These are phyloP conservation scores for Cremastobaeus sp. DNA, from an alignment of 2,888 invertebrate genomes.

Conservation along the genomic window DNA sequence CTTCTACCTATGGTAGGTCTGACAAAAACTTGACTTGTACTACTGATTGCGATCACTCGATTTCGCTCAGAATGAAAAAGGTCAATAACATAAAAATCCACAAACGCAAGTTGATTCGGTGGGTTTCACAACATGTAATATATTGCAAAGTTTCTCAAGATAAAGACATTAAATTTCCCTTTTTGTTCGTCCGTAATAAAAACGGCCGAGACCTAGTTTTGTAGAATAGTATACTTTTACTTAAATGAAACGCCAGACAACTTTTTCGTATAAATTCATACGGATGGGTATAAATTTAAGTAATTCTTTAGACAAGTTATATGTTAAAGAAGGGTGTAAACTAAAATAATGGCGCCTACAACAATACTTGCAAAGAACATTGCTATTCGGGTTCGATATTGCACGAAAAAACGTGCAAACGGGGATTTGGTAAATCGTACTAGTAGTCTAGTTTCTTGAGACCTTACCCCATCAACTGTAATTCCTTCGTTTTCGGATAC, in stretches of 20 bases:
- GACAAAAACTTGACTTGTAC: background rate
- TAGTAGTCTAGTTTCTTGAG: no score
- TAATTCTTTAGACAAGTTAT: no score
- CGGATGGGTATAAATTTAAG: no score
- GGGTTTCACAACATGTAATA: no score
- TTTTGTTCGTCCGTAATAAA: slow-evolving; percentile 15
- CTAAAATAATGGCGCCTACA: slow-evolving; percentile 58
- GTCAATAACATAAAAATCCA: no score
- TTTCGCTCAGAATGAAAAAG: no score
- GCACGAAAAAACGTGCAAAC: slow-evolving; percentile 49
- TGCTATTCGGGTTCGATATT: slow-evolving; percentile 62
- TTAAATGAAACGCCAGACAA: background rate
- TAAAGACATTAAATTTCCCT: slow-evolving; percentile 37
- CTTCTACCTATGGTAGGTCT: no score
- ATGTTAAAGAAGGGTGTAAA: slow-evolving; percentile 62
- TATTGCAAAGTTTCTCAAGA: slow-evolving; percentile 10
- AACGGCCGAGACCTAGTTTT: slow-evolving; percentile 46
- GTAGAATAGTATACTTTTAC: slow-evolving; percentile 9
- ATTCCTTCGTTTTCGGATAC: slow-evolving; percentile 4
- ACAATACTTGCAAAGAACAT: slow-evolving; percentile 61
- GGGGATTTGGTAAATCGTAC: no score
- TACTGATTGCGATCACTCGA: background rate
- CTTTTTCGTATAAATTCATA: background rate
- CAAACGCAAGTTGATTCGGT: no score
- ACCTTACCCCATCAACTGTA: no score